These are phyloP conservation scores for Chanos chanos DNA, from an alignment of 2,797 vertebrate species.

Conservation along the genomic window DNA sequence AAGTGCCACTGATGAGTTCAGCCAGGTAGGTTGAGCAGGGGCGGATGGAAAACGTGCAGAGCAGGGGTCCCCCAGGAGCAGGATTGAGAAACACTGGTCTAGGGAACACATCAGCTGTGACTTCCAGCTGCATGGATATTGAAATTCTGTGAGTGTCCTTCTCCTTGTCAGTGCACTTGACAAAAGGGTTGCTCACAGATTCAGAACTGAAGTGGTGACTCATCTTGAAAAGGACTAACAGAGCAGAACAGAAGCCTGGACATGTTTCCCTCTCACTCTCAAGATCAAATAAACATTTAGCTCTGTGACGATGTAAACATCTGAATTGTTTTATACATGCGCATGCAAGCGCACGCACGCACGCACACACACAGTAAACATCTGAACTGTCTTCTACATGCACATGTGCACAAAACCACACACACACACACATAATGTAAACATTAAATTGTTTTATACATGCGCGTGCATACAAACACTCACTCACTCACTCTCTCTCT, in stretches of 20 bases:
- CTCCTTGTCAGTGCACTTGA: background rate
- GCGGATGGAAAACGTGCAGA: no score
- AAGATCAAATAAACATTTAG: constrained; percentile 26
- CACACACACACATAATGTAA: background rate
- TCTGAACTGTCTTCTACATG: background rate
- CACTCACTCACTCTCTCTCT: background rate
- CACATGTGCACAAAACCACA: background rate
- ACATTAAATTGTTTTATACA: no score
- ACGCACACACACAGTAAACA: background rate
- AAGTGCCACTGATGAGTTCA: no score
- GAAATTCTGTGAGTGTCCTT: constrained; percentile 24
- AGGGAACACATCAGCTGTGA: constrained; percentile 7
- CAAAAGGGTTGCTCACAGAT: constrained; percentile 26
- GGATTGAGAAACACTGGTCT: no score
- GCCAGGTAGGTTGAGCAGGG: no score
- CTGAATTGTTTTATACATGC: constrained; percentile 3
- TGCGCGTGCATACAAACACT: constrained; percentile 3
- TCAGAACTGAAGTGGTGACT: constrained; percentile 38
- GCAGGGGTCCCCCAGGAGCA: no score
- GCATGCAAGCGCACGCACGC: background rate
- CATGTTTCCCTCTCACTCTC: constrained; percentile 24
- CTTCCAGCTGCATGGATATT: constrained; percentile 10
- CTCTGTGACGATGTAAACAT: constrained; percentile 24
- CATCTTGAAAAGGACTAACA: constrained; percentile 39
- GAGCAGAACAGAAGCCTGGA: constrained; percentile 32